A percentile compares a stretch with the other conserved stretches of the same genome.
phyloP scores from a whole-genome alignment of 2,888 invertebrate genomes.

The Maniola hyperantus region DNA sequence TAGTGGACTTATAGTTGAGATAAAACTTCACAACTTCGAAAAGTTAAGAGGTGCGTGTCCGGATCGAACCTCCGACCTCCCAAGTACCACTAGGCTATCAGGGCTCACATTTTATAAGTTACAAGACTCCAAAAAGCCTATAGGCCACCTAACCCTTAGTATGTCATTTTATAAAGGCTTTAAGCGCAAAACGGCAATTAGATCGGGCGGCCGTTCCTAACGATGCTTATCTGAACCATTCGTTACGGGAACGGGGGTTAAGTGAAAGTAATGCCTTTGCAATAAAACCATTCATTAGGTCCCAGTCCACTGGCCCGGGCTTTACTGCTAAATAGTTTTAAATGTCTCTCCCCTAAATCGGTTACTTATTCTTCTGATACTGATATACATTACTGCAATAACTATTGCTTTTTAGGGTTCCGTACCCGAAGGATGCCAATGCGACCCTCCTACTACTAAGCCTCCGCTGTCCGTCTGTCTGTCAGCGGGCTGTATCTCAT shows the following conservation, averaged over 20 bases:
- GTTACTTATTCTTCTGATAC: background rate
- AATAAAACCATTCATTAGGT: slow-evolving; percentile 5
- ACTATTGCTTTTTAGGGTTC: background rate
- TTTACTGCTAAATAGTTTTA: background rate
- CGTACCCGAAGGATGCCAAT: background rate
- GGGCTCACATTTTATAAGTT: too few relatives aligned
- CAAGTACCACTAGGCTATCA: too few relatives aligned
- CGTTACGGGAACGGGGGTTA: slow-evolving; percentile 21
- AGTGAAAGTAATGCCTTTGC: slow-evolving; percentile 27
- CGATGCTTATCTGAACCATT: slow-evolving; percentile 22
- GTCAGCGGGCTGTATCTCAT: too few relatives aligned
- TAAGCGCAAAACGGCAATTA: slow-evolving; percentile 10
- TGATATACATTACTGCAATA: too few relatives aligned
- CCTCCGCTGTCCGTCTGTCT: too few relatives aligned
- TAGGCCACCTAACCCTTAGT: too few relatives aligned
- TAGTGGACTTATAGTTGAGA: too few relatives aligned
- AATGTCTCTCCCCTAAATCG: background rate
- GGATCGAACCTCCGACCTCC: too few relatives aligned
- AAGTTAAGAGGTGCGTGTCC: too few relatives aligned
- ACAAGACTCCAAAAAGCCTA: too few relatives aligned
- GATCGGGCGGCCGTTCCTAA: slow-evolving; percentile 4
- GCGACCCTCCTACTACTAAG: too few relatives aligned
- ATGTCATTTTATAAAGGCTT: slow-evolving; percentile 5
- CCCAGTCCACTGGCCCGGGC: background rate
- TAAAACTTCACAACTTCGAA: too few relatives aligned